Conservation (phyloP, 2,888 invertebrate species). For the Cosmia pyralina region DNA sequence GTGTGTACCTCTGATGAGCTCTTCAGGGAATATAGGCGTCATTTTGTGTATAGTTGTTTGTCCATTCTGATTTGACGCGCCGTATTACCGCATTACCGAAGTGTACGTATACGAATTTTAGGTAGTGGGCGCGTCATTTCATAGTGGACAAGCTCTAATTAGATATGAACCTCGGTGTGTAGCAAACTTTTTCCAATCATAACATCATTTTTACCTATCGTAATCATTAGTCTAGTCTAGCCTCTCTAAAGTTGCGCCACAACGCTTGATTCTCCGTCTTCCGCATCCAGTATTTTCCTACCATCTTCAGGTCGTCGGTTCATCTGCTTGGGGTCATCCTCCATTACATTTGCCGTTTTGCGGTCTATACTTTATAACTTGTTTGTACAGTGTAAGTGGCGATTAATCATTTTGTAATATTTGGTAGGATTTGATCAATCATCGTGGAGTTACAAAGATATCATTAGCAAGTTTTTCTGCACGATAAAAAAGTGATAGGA, state of each 20-base stretch:
- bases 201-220: background rate
- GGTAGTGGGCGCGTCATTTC: too few species aligned
- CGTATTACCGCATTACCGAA: too few species aligned
- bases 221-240: background rate
- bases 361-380: conserved; percentile 6
- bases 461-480: background rate
- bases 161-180: background rate
- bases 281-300: conserved; percentile 45
- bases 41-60: too few species aligned
- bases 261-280: conserved; percentile 11
- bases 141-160: too few species aligned
- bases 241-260: conserved; percentile 22
- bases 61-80: too few species aligned
- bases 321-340: conserved; percentile 35
- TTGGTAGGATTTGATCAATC: conserved; percentile 3
- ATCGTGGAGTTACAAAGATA: background rate
- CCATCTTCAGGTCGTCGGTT: conserved; percentile 44
- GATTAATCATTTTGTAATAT: conserved; percentile 32
- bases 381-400: conserved; percentile 32
- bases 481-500: background rate
- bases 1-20: too few species aligned
- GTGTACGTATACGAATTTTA: too few species aligned
- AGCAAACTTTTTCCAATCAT: background rate
- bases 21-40: too few species aligned
- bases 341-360: conserved; percentile 5